Conservation (phyloP, 2,888 invertebrate genomes). For the Oxystoma pomonae region DNA sequence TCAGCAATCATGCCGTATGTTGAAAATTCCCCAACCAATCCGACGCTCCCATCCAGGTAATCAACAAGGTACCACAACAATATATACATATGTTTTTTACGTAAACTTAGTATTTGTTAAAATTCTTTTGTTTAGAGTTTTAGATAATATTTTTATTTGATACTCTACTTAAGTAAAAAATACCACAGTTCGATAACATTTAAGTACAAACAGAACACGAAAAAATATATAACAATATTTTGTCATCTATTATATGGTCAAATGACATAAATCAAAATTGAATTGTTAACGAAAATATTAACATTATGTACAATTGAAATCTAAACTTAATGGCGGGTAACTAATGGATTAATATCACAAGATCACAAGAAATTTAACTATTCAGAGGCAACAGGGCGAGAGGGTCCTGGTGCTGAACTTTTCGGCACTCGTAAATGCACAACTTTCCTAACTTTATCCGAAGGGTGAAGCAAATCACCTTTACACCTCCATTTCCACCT, state of each 20-base stretch:
- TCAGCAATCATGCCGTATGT: too few relatives aligned
- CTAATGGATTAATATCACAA: not conserved
- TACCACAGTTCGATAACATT: not conserved
- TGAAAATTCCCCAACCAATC: too few relatives aligned
- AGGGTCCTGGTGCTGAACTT: conserved; percentile 7
- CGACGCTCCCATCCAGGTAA: too few relatives aligned
- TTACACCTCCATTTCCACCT: conserved; percentile 67
- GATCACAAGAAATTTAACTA: not conserved
- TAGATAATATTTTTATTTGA: not conserved
- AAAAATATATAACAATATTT: not conserved
- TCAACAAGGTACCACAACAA: too few relatives aligned
- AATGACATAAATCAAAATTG: not conserved
- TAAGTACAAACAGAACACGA: not conserved
- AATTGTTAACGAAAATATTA: not conserved
- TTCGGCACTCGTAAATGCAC: conserved; percentile 57
- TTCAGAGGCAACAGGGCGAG: not conserved
- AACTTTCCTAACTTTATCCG: conserved; percentile 62
- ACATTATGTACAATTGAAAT: not conserved
- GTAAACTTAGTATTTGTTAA: too few relatives aligned
- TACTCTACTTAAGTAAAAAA: not conserved
- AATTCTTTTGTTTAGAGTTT: too few relatives aligned
- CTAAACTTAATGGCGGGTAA: not conserved
- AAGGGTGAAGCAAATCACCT: conserved; percentile 68
- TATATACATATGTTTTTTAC: too few relatives aligned
- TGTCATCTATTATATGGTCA: not conserved